Percentiles rank a stretch among this genome's conserved stretches.
These are phyloP conservation scores for Hippocampus mohnikei DNA, from an alignment of 2,113 vertebrate species.

Conservation along the genomic window DNA sequence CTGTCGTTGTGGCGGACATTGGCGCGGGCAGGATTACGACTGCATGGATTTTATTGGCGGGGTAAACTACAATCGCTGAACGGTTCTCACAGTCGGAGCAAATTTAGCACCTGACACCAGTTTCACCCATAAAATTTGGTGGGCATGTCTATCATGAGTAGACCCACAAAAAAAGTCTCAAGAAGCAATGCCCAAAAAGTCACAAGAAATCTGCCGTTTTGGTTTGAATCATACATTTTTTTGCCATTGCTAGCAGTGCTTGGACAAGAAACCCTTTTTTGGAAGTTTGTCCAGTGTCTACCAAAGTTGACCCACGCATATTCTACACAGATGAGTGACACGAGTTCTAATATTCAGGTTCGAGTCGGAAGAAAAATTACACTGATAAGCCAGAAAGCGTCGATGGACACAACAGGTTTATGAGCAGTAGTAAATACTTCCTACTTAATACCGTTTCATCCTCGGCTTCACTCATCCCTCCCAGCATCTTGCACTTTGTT, in stretches of 20 bases:
- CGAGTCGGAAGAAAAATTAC: slow-evolving; percentile 27
- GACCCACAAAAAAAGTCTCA: too few species aligned
- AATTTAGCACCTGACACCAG: too few species aligned
- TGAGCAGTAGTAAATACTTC: slow-evolving; percentile 56
- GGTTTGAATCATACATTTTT: too few species aligned
- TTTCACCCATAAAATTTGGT: too few species aligned
- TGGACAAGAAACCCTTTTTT: too few species aligned
- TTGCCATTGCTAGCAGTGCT: too few species aligned
- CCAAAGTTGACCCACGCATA: too few species aligned
- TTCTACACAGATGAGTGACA: neutral
- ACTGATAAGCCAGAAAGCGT: slow-evolving; percentile 33
- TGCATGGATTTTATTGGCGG: slow-evolving; percentile 65
- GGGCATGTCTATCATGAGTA: too few species aligned
- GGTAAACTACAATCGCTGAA: slow-evolving; percentile 72
- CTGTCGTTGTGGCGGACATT: slow-evolving; percentile 63
- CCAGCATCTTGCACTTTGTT: slow-evolving; percentile 59
- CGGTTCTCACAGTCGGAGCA: too few species aligned
- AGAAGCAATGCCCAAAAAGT: too few species aligned
- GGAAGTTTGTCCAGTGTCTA: too few species aligned
- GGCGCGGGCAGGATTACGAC: slow-evolving; percentile 58
- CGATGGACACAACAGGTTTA: slow-evolving; percentile 61
- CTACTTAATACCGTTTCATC: slow-evolving; percentile 18
- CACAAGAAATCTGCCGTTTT: too few species aligned
- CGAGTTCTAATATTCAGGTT: neutral
- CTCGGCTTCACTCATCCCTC: slow-evolving; percentile 9